A percentile compares a stretch with the other conserved stretches of the same genome.
These are phyloP conservation scores for Melinaea menophilus DNA, from an alignment of 2,888 invertebrate species.

Conservation along the genomic window DNA sequence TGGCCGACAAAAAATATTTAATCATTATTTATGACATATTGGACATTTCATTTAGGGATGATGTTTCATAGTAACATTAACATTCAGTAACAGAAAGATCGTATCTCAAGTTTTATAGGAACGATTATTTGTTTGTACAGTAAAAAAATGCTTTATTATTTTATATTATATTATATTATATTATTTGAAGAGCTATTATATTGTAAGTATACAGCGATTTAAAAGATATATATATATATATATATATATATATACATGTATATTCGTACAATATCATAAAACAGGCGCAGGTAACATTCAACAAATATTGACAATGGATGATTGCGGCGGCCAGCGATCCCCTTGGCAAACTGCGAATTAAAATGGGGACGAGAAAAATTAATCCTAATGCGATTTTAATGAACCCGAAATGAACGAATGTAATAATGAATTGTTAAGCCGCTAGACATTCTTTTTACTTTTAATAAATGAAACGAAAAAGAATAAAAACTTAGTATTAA, in stretches of 20 bases:
- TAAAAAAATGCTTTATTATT: not conserved
- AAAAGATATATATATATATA: not conserved
- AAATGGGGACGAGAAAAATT: slow-evolving; percentile 77
- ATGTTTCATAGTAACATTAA: slow-evolving; percentile 28
- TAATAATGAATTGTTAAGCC: slow-evolving; percentile 73
- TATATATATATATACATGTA: not conserved
- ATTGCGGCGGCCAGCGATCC: slow-evolving; percentile 72
- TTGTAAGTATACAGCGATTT: not conserved
- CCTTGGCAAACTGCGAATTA: slow-evolving; percentile 74
- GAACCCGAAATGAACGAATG: slow-evolving; percentile 75
- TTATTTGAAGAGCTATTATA: not conserved
- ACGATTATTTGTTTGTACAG: slow-evolving; percentile 2
- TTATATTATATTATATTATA: too few relatives aligned
- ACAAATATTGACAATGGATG: slow-evolving; percentile 75
- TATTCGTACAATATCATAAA: slow-evolving; percentile 45
- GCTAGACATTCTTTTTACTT: slow-evolving; percentile 63
- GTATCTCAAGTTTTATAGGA: not conserved
- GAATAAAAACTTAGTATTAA: slow-evolving; percentile 36
- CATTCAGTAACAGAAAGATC: slow-evolving; percentile 7
- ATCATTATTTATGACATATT: slow-evolving; percentile 43
- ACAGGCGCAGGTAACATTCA: slow-evolving; percentile 61
- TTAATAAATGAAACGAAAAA: slow-evolving; percentile 35
- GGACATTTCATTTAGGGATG: slow-evolving; percentile 36
- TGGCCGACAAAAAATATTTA: slow-evolving; percentile 42
- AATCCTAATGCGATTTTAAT: slow-evolving; percentile 79